A percentile compares a stretch with the other conserved stretches of the same genome.
Evolutionary conservation across 2,113 vertebrate species (phyloP).

Genomic region (Pseudorectes ferrugineus): DNA sequence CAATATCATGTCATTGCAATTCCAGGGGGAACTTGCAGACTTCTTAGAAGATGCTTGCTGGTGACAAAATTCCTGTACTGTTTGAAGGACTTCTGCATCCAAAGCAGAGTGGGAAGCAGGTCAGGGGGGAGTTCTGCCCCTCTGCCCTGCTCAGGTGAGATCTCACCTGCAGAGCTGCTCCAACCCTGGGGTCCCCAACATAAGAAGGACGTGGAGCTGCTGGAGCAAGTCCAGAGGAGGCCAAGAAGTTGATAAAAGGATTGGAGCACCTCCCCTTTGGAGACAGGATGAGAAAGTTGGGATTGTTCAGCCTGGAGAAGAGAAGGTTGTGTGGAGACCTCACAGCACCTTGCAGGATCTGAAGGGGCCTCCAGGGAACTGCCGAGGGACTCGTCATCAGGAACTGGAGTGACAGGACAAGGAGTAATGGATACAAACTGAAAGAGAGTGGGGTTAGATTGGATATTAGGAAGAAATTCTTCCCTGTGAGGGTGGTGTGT

Average conservation of each 20-base stretch:
- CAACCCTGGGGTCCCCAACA: neutral
- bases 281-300: neutral
- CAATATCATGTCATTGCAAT: accelerated
- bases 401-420: neutral
- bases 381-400: neutral
- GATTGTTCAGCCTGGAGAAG: neutral
- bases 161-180: neutral
- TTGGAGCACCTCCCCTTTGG: neutral
- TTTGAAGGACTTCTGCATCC: neutral
- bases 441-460: neutral
- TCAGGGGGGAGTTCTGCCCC: neutral
- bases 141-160: neutral
- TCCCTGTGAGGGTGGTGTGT: accelerated
- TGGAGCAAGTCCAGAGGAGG: neutral
- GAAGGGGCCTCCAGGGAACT: accelerated
- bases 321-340: neutral
- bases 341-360: neutral
- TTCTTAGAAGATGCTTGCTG: neutral
- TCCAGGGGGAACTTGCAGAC: neutral
- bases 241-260: accelerated
- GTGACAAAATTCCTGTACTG: neutral
- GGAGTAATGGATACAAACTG: accelerated
- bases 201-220: neutral
- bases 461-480: neutral
- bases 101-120: neutral